A percentile compares a stretch with the other conserved stretches of the same genome.
These are phyloP conservation scores for Symphodus melops DNA, from an alignment of 2,113 vertebrate species.

Conservation along the genomic window DNA sequence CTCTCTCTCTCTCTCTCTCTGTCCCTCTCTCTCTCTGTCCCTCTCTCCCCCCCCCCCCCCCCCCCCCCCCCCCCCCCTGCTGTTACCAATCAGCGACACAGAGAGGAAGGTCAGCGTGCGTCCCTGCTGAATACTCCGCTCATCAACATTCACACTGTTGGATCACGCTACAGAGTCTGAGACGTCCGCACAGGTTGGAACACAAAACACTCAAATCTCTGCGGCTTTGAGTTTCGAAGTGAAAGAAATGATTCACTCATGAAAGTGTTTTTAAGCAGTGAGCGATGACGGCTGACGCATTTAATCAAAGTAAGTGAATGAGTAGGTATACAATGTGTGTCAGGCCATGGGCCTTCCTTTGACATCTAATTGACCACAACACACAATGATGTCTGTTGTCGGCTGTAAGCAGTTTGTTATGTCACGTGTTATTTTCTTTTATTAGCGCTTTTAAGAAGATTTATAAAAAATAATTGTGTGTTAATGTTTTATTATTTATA, in stretches of 20 bases:
- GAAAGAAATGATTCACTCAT: slow-evolving; percentile 5
- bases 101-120: slow-evolving; percentile 33
- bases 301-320: not conserved
- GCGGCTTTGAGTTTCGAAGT: not conserved
- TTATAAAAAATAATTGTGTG: no score
- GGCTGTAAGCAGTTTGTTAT: no score
- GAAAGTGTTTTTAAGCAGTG: slow-evolving; percentile 8
- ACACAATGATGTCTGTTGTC: no score
- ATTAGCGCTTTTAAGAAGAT: no score
- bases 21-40: not conserved
- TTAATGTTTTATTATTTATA: no score
- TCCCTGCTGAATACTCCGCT: slow-evolving; percentile 30
- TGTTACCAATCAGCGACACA: slow-evolving; percentile 41
- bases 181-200: not conserved
- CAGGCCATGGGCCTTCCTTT: no score
- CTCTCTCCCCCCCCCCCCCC: not conserved
- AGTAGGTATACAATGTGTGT: no score
- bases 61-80: slow-evolving; percentile 8
- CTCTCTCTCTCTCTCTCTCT: slow-evolving; percentile 16
- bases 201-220: not conserved
- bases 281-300: not conserved
- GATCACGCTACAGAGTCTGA: slow-evolving; percentile 11
- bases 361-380: no score
- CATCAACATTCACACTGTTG: slow-evolving; percentile 22
- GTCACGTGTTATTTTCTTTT: no score